These are phyloP conservation scores for Coreius guichenoti DNA, from an alignment of 2,797 vertebrate genomes.

Conservation along the genomic window DNA sequence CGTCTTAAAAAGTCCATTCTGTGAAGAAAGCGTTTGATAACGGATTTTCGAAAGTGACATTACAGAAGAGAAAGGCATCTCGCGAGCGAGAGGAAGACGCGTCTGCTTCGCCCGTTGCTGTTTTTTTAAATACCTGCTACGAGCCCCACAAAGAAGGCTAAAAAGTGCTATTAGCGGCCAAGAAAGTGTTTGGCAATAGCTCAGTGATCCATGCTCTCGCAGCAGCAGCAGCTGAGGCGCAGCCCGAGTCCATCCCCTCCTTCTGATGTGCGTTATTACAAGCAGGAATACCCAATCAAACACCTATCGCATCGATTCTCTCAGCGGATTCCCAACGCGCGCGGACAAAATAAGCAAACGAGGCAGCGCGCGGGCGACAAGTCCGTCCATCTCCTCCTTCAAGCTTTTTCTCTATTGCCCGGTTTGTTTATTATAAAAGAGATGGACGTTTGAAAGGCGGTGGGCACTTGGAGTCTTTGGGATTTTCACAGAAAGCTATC, in stretches of 20 bases:
- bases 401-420: slow-evolving; percentile 51
- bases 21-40: slow-evolving; percentile 70
- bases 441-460: slow-evolving; percentile 69
- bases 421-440: slow-evolving; percentile 61
- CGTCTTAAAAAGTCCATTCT: slow-evolving; percentile 72
- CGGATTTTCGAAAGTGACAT: slow-evolving; percentile 69
- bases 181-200: slow-evolving; percentile 81
- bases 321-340: slow-evolving; percentile 76
- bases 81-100: slow-evolving; percentile 68
- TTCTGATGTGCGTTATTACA: slow-evolving; percentile 86
- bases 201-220: slow-evolving; percentile 79
- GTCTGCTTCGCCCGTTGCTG: slow-evolving; percentile 72
- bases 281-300: slow-evolving; percentile 95
- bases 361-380: slow-evolving; percentile 74
- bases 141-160: slow-evolving; percentile 69
- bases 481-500: slow-evolving; percentile 65
- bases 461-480: slow-evolving; percentile 60
- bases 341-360: slow-evolving; percentile 76
- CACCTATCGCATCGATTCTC: slow-evolving; percentile 91
- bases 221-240: slow-evolving; percentile 72
- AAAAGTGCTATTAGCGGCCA: slow-evolving; percentile 78
- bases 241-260: slow-evolving; percentile 79
- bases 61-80: slow-evolving; percentile 64
- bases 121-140: slow-evolving; percentile 80
- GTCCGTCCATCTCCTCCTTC: slow-evolving; percentile 71